A percentile compares a stretch with the other conserved stretches of the same genome.
phyloP scores from a whole-genome alignment of 2,888 invertebrate genomes.

The Athrips mouffetella region DNA sequence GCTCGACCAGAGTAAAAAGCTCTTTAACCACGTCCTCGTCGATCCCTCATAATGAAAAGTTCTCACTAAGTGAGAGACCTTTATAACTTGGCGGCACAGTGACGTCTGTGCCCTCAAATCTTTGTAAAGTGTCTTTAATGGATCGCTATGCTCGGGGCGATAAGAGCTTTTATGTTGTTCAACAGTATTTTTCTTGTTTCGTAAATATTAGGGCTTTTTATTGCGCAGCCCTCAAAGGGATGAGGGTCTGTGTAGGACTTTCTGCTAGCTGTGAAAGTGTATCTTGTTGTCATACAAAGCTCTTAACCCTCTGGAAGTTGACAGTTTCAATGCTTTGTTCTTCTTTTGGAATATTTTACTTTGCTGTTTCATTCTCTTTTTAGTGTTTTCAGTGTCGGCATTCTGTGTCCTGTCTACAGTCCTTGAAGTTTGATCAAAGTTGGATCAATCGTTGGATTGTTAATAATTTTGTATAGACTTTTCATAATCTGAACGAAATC shows the following conservation, averaged over 20 bases:
- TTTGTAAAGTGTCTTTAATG: constrained; percentile 69
- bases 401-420: background rate
- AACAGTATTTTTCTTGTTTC: constrained; percentile 59
- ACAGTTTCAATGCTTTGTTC: background rate
- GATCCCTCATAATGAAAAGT: constrained; percentile 19
- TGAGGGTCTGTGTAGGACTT: constrained; percentile 21
- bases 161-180: constrained; percentile 63
- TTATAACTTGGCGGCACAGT: constrained; percentile 46
- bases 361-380: background rate
- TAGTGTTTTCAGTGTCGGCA: background rate
- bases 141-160: constrained; percentile 56
- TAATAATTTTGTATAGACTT: no score
- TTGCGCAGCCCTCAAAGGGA: constrained; percentile 33
- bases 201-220: constrained; percentile 59
- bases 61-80: constrained; percentile 37
- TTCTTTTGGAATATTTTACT: background rate
- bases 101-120: constrained; percentile 59
- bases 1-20: constrained; percentile 34
- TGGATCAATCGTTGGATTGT: no score
- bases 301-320: constrained; percentile 2
- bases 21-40: constrained; percentile 21
- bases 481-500: background rate
- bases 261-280: constrained; percentile 21
- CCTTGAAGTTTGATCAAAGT: no score
- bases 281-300: constrained; percentile 11